phyloP scores from a whole-genome alignment of 2,888 invertebrate genomes.

The Tetragonisca angustula region DNA sequence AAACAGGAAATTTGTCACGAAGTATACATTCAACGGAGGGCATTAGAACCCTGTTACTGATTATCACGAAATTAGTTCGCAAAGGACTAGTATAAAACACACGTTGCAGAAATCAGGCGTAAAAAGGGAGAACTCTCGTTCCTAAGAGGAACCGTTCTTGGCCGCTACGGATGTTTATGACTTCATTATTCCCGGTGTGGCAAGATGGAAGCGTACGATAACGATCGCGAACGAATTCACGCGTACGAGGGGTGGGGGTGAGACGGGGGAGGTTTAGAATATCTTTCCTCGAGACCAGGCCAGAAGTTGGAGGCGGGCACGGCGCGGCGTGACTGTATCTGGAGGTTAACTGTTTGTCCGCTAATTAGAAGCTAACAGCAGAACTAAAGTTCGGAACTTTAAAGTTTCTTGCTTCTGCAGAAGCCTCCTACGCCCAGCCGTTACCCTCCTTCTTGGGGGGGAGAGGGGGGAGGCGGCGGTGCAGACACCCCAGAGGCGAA shows the following conservation, averaged over 20 bases:
- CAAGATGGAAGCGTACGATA: conserved; percentile 30
- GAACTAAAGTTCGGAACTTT: conserved; percentile 81
- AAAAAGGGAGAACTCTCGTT: neutral
- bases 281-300: conserved; percentile 56
- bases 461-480: conserved; percentile 29
- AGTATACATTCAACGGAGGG: too few species aligned
- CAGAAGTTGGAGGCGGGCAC: conserved; percentile 29
- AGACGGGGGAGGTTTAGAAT: conserved; percentile 36
- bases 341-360: conserved; percentile 82
- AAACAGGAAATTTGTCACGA: too few species aligned
- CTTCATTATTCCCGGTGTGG: neutral
- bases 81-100: neutral
- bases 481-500: conserved; percentile 68
- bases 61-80: neutral
- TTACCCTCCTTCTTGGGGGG: conserved; percentile 36
- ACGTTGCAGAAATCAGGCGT: neutral
- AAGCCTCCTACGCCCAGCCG: conserved; percentile 65
- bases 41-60: too few species aligned
- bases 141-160: too few species aligned
- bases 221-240: conserved; percentile 41
- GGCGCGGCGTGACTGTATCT: conserved; percentile 73
- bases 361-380: conserved; percentile 84
- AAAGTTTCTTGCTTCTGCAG: conserved; percentile 81
- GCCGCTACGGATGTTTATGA: neutral
- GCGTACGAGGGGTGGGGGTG: neutral